Conservation (phyloP, 1,140 invertebrate species). For the Leptopilina clavipes region DNA sequence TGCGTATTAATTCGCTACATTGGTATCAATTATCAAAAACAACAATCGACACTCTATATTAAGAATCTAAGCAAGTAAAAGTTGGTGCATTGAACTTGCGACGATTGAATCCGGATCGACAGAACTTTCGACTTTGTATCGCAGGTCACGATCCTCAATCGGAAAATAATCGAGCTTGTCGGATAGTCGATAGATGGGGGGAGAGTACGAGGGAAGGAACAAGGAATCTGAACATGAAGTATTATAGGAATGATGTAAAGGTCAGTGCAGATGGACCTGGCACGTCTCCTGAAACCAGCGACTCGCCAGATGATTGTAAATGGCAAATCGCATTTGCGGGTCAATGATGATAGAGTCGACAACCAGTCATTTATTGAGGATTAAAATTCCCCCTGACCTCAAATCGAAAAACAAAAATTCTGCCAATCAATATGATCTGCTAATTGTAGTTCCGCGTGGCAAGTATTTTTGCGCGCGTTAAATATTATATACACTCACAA, state of each 20-base stretch:
- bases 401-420: not conserved
- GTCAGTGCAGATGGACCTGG: conserved; percentile 33
- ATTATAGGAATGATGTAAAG: not conserved
- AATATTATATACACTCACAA: not conserved
- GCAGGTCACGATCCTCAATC: not conserved
- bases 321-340: conserved; percentile 39
- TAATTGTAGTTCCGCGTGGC: conserved; percentile 28
- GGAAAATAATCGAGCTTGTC: conserved; percentile 27
- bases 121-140: not conserved
- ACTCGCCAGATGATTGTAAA: conserved; percentile 21
- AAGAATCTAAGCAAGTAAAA: too few species aligned
- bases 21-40: too few species aligned
- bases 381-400: conserved; percentile 30
- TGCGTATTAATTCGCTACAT: too few species aligned
- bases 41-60: too few species aligned
- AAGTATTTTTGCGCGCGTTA: conserved; percentile 5
- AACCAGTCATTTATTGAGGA: conserved; percentile 34
- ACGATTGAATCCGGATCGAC: not conserved
- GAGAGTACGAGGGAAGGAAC: conserved; percentile 29
- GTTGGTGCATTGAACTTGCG: not conserved
- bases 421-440: conserved; percentile 32
- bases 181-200: conserved; percentile 18
- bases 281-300: conserved; percentile 34
- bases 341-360: conserved; percentile 39
- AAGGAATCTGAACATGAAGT: conserved; percentile 30